phyloP scores from a whole-genome alignment of 2,888 invertebrate genomes.

The Gandaritis pyraliata region DNA sequence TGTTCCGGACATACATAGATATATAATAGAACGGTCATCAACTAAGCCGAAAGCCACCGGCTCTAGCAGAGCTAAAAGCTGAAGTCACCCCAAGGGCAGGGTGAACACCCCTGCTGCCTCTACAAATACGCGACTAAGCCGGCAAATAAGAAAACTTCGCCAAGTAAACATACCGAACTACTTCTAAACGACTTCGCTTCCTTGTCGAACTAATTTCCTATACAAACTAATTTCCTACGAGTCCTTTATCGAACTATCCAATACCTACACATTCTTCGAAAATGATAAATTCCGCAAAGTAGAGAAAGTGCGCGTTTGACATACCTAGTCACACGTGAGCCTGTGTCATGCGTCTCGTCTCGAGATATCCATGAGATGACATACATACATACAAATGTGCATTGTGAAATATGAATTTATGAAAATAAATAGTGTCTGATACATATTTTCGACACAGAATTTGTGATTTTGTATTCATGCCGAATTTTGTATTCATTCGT shows the following conservation, averaged over 20 bases:
- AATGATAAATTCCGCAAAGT: constrained; percentile 46
- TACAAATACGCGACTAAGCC: constrained; percentile 58
- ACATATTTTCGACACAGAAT: constrained; percentile 5
- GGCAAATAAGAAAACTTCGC: constrained; percentile 60
- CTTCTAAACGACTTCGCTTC: constrained; percentile 44
- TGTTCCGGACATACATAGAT: constrained; percentile 44
- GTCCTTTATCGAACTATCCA: constrained; percentile 25
- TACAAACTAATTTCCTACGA: constrained; percentile 32
- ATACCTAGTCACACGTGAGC: constrained; percentile 55
- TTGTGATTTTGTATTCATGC: constrained; percentile 23
- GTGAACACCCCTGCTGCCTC: constrained; percentile 54
- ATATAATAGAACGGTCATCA: constrained; percentile 54
- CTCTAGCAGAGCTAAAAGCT: constrained; percentile 47
- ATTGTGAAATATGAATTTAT: constrained; percentile 27
- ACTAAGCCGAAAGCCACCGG: constrained; percentile 51
- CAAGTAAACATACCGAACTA: constrained; percentile 57
- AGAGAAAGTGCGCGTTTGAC: constrained; percentile 66
- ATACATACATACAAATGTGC: constrained; percentile 47
- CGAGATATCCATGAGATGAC: constrained; percentile 49
- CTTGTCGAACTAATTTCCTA: constrained; percentile 36
- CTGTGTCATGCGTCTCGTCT: constrained; percentile 51
- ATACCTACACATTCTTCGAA: constrained; percentile 37
- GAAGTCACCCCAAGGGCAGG: constrained; percentile 49
- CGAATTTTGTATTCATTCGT: constrained; percentile 21
- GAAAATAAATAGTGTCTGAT: constrained; percentile 5